Conservation (phyloP, 2,888 invertebrate genomes). For the Sesia apiformis region DNA sequence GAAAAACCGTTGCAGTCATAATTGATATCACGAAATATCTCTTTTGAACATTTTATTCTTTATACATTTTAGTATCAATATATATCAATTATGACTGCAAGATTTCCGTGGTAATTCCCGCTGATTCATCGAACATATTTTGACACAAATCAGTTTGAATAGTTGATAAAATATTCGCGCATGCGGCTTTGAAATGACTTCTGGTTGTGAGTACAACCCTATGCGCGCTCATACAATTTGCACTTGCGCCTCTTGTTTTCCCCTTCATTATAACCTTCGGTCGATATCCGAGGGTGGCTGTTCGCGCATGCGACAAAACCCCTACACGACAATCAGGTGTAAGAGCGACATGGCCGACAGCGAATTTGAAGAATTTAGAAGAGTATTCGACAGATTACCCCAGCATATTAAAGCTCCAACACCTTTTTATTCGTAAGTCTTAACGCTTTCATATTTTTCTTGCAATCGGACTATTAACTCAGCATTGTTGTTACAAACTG, state of each 20-base stretch:
- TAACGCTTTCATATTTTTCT: too few relatives aligned
- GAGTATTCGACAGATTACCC: constrained; percentile 87
- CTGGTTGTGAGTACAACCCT: constrained; percentile 11
- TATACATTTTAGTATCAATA: too few relatives aligned
- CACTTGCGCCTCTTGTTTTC: background rate
- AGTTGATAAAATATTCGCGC: constrained; percentile 18
- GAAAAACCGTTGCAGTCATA: too few relatives aligned
- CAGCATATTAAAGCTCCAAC: constrained; percentile 85
- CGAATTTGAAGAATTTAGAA: constrained; percentile 94
- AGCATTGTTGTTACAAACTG: too few relatives aligned
- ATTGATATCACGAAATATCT: too few relatives aligned
- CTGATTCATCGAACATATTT: constrained; percentile 34
- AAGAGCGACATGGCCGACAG: constrained; percentile 89
- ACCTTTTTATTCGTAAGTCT: constrained; percentile 92
- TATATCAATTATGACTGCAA: too few relatives aligned
- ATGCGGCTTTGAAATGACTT: background rate
- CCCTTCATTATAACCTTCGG: constrained; percentile 22
- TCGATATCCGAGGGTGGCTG: constrained; percentile 41
- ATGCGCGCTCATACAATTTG: constrained; percentile 25
- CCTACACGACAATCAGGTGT: constrained; percentile 79
- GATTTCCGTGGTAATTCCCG: constrained; percentile 25
- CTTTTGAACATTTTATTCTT: too few relatives aligned
- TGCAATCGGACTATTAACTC: too few relatives aligned
- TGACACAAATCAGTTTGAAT: constrained; percentile 12
- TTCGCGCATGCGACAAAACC: constrained; percentile 50